Base-by-base conservation (phyloP, 1,140 invertebrate species). In the Ostrea edulis region DNA sequence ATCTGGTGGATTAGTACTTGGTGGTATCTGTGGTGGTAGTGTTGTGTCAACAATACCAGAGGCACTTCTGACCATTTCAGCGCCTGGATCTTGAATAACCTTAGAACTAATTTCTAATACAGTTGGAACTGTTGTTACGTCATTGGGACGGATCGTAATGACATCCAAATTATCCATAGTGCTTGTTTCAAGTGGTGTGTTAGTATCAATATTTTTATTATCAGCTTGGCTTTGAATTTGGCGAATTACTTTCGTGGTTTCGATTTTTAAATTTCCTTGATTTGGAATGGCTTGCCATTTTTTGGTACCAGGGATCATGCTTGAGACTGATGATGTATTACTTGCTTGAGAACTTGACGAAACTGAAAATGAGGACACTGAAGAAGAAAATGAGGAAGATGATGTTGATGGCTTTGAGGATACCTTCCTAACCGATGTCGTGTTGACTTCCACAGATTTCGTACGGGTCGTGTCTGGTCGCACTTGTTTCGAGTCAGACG, bases 1-100 rank as follows among this genome's bases (percentile, higher is more conserved):
- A 12, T 83, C 82, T 3, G 82, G 82, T 53, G 82, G 53, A 29
- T 53, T 22, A 2, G 82, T 83, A 52, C 82, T 83, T 25, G 82
- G 82, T 1, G 53, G 51, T 22, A 54, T 83, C 25, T 83, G 82
- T 25, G 82, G 82, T 52, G 82, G 82, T 5, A 83, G 82, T 14
- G 82, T 83, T 83, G 82, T 83, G 17, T 22, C n/a, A 20, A 83
- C 7, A 53, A 54, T 83, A 2, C 20, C 82, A 83, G 29, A 25
- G 17, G 58, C 7, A 17, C 11, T 11, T 35, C 35, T 35, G 22
- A 9, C 5, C 11, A 9, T 77, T 14, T 25, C 22, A 25, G 25
- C 25, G 22, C 22, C 8, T 12, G 8, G 2, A 29, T 77, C 25
- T 77, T 77, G 68, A 29, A 77, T 25, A 77, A 77, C 12, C 11